phyloP scores from a whole-genome alignment of 2,888 invertebrate species.

The Geotrupes spiniger region DNA sequence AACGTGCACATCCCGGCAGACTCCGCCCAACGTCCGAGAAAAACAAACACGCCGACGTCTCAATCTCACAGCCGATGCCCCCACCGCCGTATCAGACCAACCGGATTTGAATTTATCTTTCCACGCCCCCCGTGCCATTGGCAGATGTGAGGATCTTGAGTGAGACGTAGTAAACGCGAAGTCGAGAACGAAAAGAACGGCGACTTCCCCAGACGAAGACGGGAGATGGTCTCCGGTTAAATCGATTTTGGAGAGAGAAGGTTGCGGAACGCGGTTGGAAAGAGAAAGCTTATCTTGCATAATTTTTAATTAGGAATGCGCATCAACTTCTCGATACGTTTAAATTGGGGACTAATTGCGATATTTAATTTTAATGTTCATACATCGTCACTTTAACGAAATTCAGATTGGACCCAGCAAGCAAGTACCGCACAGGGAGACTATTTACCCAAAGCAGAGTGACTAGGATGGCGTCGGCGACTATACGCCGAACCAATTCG shows the following conservation, averaged over 20 bases:
- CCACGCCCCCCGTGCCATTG: constrained; percentile 43
- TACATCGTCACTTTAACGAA: too few relatives aligned
- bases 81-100: constrained; percentile 36
- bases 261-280: not conserved
- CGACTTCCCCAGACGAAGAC: constrained; percentile 15
- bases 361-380: too few relatives aligned
- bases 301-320: too few relatives aligned
- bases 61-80: constrained; percentile 43
- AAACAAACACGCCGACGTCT: constrained; percentile 53
- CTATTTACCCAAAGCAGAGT: constrained; percentile 12
- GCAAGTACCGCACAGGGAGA: constrained; percentile 15
- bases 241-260: constrained; percentile 24
- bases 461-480: constrained; percentile 8
- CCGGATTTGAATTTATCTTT: constrained; percentile 33
- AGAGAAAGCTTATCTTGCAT: too few relatives aligned
- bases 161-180: constrained; percentile 20
- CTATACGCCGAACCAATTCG: constrained; percentile 4
- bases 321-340: too few relatives aligned
- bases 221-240: constrained; percentile 15
- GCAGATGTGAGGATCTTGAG: constrained; percentile 32
- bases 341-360: too few relatives aligned
- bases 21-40: constrained; percentile 44
- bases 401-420: too few relatives aligned
- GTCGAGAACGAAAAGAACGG: constrained; percentile 12
- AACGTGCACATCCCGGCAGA: constrained; percentile 39